Percentiles rank a stretch among this genome's conserved stretches.
phyloP scores from a whole-genome alignment of 2,797 vertebrate genomes.

The Danio aesculapii region DNA sequence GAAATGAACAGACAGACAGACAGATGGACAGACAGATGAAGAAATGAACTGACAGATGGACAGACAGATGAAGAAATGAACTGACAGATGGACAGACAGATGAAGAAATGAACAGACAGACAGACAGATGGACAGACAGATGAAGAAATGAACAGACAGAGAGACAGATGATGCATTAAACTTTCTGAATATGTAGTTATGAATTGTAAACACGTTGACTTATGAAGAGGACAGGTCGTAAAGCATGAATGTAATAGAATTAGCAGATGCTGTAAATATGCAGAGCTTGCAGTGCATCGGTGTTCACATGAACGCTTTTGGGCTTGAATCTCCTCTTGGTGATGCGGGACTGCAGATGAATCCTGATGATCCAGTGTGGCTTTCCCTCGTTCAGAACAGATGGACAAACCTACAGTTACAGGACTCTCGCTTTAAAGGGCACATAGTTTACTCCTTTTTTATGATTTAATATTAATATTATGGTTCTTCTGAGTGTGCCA shows the following conservation, averaged over 20 bases:
- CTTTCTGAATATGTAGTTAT: neutral
- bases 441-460: no score
- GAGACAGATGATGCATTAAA: no score
- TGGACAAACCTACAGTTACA: constrained; percentile 27
- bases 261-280: neutral
- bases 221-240: neutral
- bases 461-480: no score
- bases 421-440: neutral
- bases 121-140: no score
- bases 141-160: no score
- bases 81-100: no score
- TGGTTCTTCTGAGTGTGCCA: no score
- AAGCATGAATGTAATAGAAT: neutral
- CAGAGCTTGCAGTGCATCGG: neutral
- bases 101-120: no score
- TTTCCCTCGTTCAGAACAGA: constrained; percentile 42
- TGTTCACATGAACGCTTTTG: neutral
- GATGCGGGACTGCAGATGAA: constrained; percentile 31
- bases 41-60: no score
- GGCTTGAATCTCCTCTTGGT: constrained; percentile 28
- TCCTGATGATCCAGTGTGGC: constrained; percentile 44
- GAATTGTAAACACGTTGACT: neutral
- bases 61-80: no score
- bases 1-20: no score
- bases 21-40: no score